phyloP scores from a whole-genome alignment of 2,888 invertebrate genomes.

The Agonum fuliginosum region DNA sequence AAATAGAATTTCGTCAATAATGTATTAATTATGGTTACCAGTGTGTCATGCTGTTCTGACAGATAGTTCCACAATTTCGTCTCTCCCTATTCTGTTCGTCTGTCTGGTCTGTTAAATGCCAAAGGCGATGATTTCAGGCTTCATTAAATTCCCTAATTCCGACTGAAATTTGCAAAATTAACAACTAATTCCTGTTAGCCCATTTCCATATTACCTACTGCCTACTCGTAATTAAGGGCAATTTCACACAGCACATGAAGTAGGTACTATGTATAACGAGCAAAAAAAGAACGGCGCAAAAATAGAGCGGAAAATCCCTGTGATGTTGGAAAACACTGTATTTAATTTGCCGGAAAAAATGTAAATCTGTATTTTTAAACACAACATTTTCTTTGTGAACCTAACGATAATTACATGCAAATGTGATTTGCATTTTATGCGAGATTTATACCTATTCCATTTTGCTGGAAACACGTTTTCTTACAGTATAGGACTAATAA shows the following conservation, averaged over 20 bases:
- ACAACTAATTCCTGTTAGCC: not conserved
- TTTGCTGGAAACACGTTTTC: no score
- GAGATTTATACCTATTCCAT: no score
- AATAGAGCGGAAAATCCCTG: not conserved
- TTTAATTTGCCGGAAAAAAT: not conserved
- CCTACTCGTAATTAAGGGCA: not conserved
- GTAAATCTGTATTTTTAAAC: no score
- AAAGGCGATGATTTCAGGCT: not conserved
- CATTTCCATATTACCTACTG: not conserved
- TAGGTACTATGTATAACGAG: no score
- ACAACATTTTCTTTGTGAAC: not conserved
- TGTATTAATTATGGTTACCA: no score
- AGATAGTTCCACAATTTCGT: no score
- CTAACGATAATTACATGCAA: not conserved
- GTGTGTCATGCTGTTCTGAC: no score
- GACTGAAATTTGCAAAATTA: not conserved
- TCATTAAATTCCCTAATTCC: not conserved
- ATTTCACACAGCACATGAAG: not conserved
- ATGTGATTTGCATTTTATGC: not conserved
- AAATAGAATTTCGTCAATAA: no score
- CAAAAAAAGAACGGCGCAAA: no score
- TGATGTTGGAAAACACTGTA: not conserved
- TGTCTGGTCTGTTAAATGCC: no score
- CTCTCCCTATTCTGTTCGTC: no score
- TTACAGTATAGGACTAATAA: no score